Percentiles rank a stretch among this genome's conserved stretches.
Evolutionary conservation across 92 coral and sea anemone genomes (phyloP).

Genomic region (Umimayanthus chanpuru): DNA sequence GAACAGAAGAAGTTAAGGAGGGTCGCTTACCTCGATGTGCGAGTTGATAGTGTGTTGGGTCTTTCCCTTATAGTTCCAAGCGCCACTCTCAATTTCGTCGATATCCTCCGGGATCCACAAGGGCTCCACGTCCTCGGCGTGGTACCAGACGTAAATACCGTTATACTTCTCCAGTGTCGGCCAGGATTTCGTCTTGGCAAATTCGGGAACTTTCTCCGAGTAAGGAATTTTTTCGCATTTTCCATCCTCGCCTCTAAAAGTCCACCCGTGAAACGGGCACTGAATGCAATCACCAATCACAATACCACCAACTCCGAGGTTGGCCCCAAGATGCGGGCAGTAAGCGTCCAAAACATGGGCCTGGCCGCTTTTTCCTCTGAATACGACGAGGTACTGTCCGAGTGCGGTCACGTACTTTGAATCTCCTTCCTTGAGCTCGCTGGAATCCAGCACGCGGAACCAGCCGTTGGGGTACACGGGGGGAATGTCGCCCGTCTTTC

Average conservation of each 20-base stretch:
- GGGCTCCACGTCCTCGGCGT: constrained; percentile 90
- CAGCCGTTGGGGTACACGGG: constrained; percentile 97
- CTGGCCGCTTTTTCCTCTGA: constrained; percentile 83
- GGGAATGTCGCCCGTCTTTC: constrained; percentile 78
- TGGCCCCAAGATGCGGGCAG: constrained; percentile 98
- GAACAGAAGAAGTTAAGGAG: not conserved
- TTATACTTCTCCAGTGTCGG: constrained; percentile 73
- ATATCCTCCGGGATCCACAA: constrained; percentile 82
- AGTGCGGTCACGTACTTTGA: constrained; percentile 72
- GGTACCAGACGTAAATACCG: constrained; percentile 89
- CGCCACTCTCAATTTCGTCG: constrained; percentile 70
- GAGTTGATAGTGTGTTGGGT: constrained; percentile 79
- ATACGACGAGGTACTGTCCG: constrained; percentile 88
- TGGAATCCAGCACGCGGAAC: constrained; percentile 79
- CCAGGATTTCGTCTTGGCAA: constrained; percentile 86
- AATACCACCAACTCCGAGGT: constrained; percentile 88
- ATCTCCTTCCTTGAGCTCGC: constrained; percentile 67
- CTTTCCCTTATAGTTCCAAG: constrained; percentile 79
- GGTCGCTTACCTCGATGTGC: constrained; percentile 75
- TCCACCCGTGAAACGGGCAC: constrained; percentile 98
- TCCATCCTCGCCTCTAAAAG: constrained; percentile 81
- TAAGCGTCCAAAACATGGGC: constrained; percentile 82
- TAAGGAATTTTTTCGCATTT: constrained; percentile 86
- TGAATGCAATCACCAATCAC: constrained; percentile 80
- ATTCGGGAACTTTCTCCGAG: constrained; percentile 71